These are phyloP conservation scores for Ceyx margarethae DNA, from an alignment of 2,113 vertebrate genomes.

Conservation along the genomic window DNA sequence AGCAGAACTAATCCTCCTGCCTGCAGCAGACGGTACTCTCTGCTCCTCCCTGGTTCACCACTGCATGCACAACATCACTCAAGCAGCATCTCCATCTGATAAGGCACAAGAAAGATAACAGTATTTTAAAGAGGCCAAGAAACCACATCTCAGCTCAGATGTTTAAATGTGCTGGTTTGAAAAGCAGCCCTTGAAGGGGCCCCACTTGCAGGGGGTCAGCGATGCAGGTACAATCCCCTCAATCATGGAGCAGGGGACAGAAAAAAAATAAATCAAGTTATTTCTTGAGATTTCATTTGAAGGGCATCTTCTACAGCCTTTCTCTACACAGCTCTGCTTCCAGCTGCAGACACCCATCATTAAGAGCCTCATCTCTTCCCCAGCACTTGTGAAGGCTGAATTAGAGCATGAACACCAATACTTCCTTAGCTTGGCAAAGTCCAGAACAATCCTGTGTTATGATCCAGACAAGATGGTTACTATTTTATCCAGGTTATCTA, in stretches of 20 bases:
- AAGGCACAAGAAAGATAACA: not conserved
- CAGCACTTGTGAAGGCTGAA: not conserved
- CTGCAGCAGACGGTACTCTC: not conserved
- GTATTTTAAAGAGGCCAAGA: not conserved
- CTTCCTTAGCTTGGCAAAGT: not conserved
- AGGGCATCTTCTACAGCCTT: not conserved
- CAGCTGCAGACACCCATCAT: not conserved
- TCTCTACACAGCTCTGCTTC: not conserved
- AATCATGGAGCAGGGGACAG: not conserved
- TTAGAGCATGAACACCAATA: not conserved
- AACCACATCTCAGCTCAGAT: not conserved
- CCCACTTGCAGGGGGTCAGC: not conserved
- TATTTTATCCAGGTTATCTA: conserved; percentile 16
- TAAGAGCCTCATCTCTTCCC: not conserved
- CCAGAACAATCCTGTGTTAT: not conserved
- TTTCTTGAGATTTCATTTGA: not conserved
- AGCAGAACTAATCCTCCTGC: conserved; percentile 22
- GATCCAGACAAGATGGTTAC: not conserved
- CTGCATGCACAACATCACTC: not conserved
- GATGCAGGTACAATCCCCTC: not conserved
- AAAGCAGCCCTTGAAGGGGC: not conserved
- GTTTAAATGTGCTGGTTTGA: not conserved
- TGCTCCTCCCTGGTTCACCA: not conserved
- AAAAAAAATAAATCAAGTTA: not conserved
- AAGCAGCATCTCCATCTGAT: not conserved